Percentiles rank a stretch among this genome's conserved stretches.
Evolutionary conservation across 2,797 vertebrate species (phyloP).

Genomic region (Arnoldichthys spilopterus): DNA sequence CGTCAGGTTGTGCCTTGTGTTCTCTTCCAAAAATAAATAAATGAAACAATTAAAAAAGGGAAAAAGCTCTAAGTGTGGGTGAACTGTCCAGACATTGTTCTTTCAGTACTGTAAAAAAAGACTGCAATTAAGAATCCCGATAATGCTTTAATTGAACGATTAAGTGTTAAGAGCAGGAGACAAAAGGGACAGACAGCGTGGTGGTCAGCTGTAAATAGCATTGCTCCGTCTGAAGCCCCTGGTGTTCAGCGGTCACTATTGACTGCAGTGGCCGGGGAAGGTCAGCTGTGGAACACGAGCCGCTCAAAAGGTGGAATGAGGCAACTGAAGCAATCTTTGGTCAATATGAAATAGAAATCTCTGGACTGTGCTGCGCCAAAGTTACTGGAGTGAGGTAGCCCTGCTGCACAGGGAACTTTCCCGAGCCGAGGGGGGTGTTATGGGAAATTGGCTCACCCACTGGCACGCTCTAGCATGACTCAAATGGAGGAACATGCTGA

Average conservation of each 20-base stretch:
- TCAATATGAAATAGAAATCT: slow-evolving; percentile 98
- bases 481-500: slow-evolving; percentile 30
- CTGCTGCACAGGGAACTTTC: slow-evolving; percentile 89
- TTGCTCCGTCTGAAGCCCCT: slow-evolving; percentile 67
- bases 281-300: slow-evolving; percentile 92
- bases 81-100: slow-evolving; percentile 14
- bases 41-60: slow-evolving; percentile 18
- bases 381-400: slow-evolving; percentile 93
- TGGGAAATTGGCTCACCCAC: slow-evolving; percentile 83
- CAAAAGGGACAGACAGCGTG: slow-evolving; percentile 79
- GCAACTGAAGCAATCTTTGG: slow-evolving; percentile 97
- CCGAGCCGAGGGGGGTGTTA: slow-evolving; percentile 82
- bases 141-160: slow-evolving; percentile 85
- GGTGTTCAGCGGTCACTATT: slow-evolving; percentile 87
- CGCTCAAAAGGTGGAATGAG: slow-evolving; percentile 96
- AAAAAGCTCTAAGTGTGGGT: slow-evolving; percentile 17
- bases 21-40: background rate
- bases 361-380: slow-evolving; percentile 95
- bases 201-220: slow-evolving; percentile 70
- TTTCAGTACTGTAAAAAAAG: slow-evolving; percentile 27
- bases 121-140: slow-evolving; percentile 70
- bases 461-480: slow-evolving; percentile 60
- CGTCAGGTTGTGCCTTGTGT: background rate
- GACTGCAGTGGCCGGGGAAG: slow-evolving; percentile 90
- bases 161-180: slow-evolving; percentile 63